These are phyloP conservation scores for Cheilosia soror DNA, from an alignment of 2,888 invertebrate species.

Conservation along the genomic window DNA sequence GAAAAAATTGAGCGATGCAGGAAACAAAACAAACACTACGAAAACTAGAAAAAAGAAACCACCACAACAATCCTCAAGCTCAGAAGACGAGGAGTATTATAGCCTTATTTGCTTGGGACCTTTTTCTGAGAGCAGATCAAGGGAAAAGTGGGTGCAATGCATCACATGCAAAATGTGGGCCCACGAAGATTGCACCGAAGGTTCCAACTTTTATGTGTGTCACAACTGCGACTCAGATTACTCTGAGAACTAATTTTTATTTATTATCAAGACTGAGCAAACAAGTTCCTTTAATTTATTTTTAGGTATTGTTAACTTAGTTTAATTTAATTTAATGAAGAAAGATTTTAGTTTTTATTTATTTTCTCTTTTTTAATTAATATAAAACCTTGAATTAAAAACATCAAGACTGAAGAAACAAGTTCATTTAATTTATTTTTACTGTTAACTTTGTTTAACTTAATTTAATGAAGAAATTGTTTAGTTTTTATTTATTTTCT, in stretches of 20 bases:
- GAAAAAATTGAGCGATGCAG: neutral
- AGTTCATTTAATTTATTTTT: no score
- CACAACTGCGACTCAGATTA: conserved; percentile 4
- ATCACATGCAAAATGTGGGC: neutral
- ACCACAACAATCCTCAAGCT: neutral
- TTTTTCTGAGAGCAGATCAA: conserved; percentile 8
- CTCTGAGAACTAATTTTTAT: neutral
- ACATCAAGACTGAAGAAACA: no score
- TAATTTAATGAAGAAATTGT: no score
- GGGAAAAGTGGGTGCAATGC: conserved; percentile 13
- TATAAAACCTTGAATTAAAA: no score
- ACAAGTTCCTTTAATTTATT: neutral
- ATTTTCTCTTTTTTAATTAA: no score
- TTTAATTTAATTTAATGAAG: no score
- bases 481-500: no score
- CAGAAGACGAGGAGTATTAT: conserved; percentile 9
- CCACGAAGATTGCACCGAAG: neutral
- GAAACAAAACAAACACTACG: neutral
- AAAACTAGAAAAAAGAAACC: conserved; percentile 3
- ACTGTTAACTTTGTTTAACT: no score
- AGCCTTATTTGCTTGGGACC: conserved; percentile 9
- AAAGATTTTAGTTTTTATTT: no score
- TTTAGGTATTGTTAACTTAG: no score
- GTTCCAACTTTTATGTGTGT: neutral
- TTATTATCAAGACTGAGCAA: neutral